Conservation (phyloP, 2,888 invertebrate species). For the Brachyptera risi region DNA sequence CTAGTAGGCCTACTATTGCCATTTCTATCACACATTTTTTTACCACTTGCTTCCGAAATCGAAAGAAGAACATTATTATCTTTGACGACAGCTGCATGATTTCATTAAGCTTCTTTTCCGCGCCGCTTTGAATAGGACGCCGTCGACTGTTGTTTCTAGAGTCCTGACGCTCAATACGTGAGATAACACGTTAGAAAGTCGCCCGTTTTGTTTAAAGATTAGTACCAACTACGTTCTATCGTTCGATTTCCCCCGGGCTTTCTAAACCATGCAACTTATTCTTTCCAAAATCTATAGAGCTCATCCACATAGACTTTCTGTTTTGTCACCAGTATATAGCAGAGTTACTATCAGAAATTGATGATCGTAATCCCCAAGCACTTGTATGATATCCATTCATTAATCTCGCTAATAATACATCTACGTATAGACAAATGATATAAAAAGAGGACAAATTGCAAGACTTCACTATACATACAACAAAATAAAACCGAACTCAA, state of each 20-base stretch:
- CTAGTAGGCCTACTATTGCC: too few relatives aligned
- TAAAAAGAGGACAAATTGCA: too few relatives aligned
- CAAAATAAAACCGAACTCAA: too few relatives aligned
- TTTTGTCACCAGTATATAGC: not conserved
- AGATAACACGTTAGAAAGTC: constrained; percentile 10
- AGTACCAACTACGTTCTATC: constrained; percentile 9
- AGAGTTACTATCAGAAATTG: too few relatives aligned
- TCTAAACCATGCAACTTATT: too few relatives aligned
- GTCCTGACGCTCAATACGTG: not conserved
- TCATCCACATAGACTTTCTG: not conserved
- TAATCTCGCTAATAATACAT: not conserved
- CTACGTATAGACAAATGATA: not conserved
- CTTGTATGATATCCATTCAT: not conserved
- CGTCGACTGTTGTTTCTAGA: constrained; percentile 4
- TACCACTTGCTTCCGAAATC: too few relatives aligned
- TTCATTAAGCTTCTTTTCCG: not conserved
- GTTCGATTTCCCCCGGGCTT: constrained; percentile 23
- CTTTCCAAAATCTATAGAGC: too few relatives aligned
- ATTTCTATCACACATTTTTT: too few relatives aligned
- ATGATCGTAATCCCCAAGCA: not conserved
- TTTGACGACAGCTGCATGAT: not conserved
- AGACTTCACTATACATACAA: too few relatives aligned
- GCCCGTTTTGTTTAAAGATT: constrained; percentile 21
- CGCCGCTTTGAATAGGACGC: constrained; percentile 9
- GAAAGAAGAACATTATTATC: too few relatives aligned